phyloP scores from a whole-genome alignment of 2,888 invertebrate species.

The Allacma fusca region DNA sequence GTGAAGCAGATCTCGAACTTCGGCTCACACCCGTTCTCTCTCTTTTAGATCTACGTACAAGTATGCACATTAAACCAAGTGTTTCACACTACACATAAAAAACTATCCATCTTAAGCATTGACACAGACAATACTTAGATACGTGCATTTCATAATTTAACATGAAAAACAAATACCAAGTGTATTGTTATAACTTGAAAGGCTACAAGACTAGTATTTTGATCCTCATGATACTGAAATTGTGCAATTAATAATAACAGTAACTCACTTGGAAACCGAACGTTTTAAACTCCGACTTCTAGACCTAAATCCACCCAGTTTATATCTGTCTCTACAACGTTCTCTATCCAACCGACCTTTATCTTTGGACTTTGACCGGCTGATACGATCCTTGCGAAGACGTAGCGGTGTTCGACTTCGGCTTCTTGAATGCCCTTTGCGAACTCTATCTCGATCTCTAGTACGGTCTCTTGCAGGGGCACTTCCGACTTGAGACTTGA shows the following conservation, averaged over 20 bases:
- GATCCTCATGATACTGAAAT: too few relatives aligned
- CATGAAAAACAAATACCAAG: too few relatives aligned
- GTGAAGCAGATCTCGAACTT: constrained; percentile 4
- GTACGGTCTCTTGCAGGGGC: constrained; percentile 20
- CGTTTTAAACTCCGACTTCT: not conserved
- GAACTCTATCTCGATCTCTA: constrained; percentile 35
- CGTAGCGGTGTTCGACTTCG: constrained; percentile 29
- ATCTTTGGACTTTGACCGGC: constrained; percentile 25
- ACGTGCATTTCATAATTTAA: too few relatives aligned
- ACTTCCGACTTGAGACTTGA: constrained; percentile 31
- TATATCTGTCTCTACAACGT: not conserved
- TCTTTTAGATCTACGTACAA: constrained; percentile 33
- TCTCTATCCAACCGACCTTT: not conserved
- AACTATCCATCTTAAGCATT: too few relatives aligned
- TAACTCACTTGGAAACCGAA: constrained; percentile 13
- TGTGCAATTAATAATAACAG: too few relatives aligned
- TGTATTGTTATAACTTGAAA: too few relatives aligned
- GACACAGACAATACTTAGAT: too few relatives aligned
- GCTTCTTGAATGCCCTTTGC: constrained; percentile 37
- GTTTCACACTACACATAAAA: too few relatives aligned
- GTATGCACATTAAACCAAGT: too few relatives aligned
- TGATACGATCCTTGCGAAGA: not conserved
- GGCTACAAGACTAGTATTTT: too few relatives aligned
- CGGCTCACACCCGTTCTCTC: constrained; percentile 23
- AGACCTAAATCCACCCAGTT: too few relatives aligned